Conservation (phyloP, 2,797 vertebrate species). For the Etheostoma nigrum region DNA sequence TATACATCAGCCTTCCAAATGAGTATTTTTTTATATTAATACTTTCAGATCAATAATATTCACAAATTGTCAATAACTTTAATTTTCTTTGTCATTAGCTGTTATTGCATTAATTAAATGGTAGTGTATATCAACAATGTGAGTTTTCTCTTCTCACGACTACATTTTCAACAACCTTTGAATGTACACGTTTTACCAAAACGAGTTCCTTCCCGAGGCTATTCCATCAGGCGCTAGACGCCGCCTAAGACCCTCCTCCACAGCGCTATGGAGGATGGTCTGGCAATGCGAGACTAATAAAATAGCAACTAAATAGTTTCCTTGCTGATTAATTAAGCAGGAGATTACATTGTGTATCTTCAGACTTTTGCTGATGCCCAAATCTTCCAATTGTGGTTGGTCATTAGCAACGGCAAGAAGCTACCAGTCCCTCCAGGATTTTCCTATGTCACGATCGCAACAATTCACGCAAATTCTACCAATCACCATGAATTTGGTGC, state of each 20-base stretch:
- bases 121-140: neutral
- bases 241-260: too few species aligned
- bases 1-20: neutral
- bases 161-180: too few species aligned
- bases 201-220: too few species aligned
- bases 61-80: conserved; percentile 6
- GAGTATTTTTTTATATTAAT: conserved; percentile 8
- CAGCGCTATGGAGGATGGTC: too few species aligned
- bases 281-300: too few species aligned
- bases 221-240: too few species aligned
- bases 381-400: conserved; percentile 25
- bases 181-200: too few species aligned
- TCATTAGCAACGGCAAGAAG: conserved; percentile 63
- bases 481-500: too few species aligned
- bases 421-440: neutral
- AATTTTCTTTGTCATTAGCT: conserved; percentile 36
- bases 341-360: conserved; percentile 30
- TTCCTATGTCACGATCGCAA: too few species aligned
- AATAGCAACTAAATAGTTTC: conserved; percentile 25
- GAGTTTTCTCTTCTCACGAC: too few species aligned
- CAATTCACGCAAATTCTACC: too few species aligned
- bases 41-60: conserved; percentile 19
- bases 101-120: conserved; percentile 30
- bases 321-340: conserved; percentile 58
- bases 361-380: conserved; percentile 22